phyloP scores from a whole-genome alignment of 2,888 invertebrate genomes.

The Apotomis turbidana region DNA sequence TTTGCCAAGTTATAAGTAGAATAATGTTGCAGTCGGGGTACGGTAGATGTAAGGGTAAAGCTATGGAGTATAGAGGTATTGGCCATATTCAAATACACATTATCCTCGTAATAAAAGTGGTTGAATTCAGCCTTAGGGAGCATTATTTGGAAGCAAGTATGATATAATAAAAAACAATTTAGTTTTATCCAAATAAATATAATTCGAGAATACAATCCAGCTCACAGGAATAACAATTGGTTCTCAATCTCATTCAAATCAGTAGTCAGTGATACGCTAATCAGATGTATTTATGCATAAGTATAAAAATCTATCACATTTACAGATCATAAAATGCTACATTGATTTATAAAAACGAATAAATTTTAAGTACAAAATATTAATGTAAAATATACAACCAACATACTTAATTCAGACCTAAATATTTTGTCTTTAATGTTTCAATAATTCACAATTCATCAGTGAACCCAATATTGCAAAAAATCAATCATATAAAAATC shows the following conservation, averaged over 20 bases:
- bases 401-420: conserved; percentile 19
- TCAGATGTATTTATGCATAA: conserved; percentile 27
- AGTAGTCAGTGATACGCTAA: conserved; percentile 23
- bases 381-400: conserved; percentile 32
- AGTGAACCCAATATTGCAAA: background rate
- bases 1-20: too few species aligned
- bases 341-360: conserved; percentile 26
- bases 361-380: conserved; percentile 37
- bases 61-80: too few species aligned
- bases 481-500: conserved; percentile 19
- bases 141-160: background rate
- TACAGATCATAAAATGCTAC: conserved; percentile 35
- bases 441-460: conserved; percentile 17
- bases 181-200: conserved; percentile 40
- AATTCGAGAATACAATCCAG: conserved; percentile 41
- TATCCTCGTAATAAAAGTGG: background rate
- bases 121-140: background rate
- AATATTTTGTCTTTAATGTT: conserved; percentile 4
- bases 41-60: too few species aligned
- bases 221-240: conserved; percentile 35
- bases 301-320: conserved; percentile 38
- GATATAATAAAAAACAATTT: background rate
- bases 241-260: conserved; percentile 20
- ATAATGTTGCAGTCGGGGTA: too few species aligned
- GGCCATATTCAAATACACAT: background rate